These are phyloP conservation scores for Lamellibrachia luymesi DNA, from an alignment of 1,140 invertebrate genomes.

Conservation along the genomic window DNA sequence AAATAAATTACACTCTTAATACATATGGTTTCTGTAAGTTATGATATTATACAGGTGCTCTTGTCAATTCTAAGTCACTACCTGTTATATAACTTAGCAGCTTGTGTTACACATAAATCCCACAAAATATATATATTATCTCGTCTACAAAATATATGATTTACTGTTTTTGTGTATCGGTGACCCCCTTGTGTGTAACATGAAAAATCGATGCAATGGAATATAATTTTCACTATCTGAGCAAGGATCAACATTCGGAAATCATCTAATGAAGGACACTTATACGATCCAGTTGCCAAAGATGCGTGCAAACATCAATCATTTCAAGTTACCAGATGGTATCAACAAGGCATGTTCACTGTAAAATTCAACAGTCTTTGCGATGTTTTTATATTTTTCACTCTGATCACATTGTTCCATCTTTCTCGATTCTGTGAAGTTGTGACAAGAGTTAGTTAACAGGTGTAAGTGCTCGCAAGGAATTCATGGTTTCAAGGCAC, in stretches of 20 bases:
- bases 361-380: not conserved
- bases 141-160: not conserved
- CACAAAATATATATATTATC: not conserved
- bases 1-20: not conserved
- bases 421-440: not conserved
- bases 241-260: not conserved
- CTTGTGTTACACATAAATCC: not conserved
- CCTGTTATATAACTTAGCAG: not conserved
- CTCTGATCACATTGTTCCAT: not conserved
- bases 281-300: not conserved
- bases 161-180: not conserved
- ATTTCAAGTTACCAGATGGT: not conserved
- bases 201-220: not conserved
- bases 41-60: not conserved
- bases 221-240: not conserved
- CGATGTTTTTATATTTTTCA: slow-evolving; percentile 1
- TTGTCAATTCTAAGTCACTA: not conserved
- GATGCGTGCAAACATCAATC: not conserved
- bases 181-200: not conserved
- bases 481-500: not conserved
- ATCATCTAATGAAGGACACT: not conserved
- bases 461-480: not conserved
- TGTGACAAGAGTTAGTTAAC: not conserved
- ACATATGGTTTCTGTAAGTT: not conserved
- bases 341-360: not conserved